A percentile compares a stretch with the other conserved stretches of the same genome.
These are phyloP conservation scores for Dermatemys mawii DNA, from an alignment of 2,113 vertebrate genomes.

Conservation along the genomic window DNA sequence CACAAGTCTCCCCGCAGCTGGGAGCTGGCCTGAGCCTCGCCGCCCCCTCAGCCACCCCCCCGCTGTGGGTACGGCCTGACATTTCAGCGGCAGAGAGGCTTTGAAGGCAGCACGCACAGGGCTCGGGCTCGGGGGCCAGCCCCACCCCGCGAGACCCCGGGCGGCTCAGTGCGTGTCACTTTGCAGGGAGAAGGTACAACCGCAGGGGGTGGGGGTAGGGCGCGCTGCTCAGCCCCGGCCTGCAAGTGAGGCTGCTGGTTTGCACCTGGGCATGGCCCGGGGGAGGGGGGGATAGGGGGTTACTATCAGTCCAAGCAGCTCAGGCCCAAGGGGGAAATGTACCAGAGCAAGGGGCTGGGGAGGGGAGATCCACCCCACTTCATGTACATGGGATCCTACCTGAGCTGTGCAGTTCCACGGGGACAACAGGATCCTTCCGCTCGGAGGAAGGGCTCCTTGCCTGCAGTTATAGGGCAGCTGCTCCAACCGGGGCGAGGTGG, in stretches of 20 bases:
- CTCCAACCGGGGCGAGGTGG: neutral
- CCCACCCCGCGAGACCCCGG: too few relatives aligned
- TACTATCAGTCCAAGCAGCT: too few relatives aligned
- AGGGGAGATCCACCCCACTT: too few relatives aligned
- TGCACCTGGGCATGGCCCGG: too few relatives aligned
- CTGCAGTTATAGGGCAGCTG: neutral
- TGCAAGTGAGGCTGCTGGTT: neutral
- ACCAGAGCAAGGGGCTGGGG: too few relatives aligned
- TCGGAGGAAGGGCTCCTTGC: neutral
- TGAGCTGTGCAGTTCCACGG: neutral
- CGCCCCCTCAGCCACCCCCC: fast-evolving
- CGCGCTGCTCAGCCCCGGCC: too few relatives aligned
- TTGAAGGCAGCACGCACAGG: neutral
- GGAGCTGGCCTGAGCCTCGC: fast-evolving
- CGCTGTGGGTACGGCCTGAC: neutral
- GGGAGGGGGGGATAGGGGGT: too few relatives aligned
- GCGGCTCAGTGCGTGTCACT: neutral
- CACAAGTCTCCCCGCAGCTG: fast-evolving
- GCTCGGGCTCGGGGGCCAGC: too few relatives aligned
- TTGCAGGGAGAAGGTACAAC: neutral
- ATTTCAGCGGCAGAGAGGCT: neutral
- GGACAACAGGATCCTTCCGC: neutral
- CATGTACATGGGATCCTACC: too few relatives aligned
- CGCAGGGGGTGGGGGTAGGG: too few relatives aligned
- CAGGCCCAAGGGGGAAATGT: too few relatives aligned